Base-by-base conservation (phyloP, 2,888 invertebrate genomes). In the Catocala nupta region DNA sequence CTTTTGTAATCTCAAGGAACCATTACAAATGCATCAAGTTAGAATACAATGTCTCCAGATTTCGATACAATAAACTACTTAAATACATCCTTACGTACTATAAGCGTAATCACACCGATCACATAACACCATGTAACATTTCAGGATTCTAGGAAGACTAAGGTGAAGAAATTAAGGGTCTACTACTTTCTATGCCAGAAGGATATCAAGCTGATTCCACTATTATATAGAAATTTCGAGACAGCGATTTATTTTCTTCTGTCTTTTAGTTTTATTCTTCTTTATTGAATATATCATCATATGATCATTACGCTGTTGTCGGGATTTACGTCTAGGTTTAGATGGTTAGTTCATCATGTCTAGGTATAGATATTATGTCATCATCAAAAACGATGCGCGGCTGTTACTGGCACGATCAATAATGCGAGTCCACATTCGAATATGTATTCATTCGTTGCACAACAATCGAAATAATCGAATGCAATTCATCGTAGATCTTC, bases 101-200 rank as follows among this genome's bases (percentile, higher is more conserved):
- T 92, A 93, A 93, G 93, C 93, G 92, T 92, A 87, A 85, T 92
- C 85, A 93, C 92, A 92, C 87, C 90, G 87, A 93, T 91, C 91
- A 93, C 89, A 88, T 83, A 81, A 87, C 87, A 90, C 86, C 85
- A 78, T 89, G 86, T 83, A 82, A 86, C 81, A 85, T 80, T 82
- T 76, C 81, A 77, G 86, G 84, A 83, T 73, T 81, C 81, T 80
- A 82, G 83, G 84, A 86, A 87, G 85, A 86, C 81, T 79, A 86
- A 80, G 79, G 80, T 80, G 65, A 71, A 72, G 75, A 71, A 78
- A 73, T 65, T 5, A 67, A 59, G 55, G 34, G 36, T 55, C 56
- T 47, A 63, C 63, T 71, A 76, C 59, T 53, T 33, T 47, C 39
- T 56, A 68, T 56, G 63, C 54, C 55, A 51, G 59, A 34, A 52